These are phyloP conservation scores for Chaetura pelagica DNA, from an alignment of 2,113 vertebrate genomes.

Conservation along the genomic window DNA sequence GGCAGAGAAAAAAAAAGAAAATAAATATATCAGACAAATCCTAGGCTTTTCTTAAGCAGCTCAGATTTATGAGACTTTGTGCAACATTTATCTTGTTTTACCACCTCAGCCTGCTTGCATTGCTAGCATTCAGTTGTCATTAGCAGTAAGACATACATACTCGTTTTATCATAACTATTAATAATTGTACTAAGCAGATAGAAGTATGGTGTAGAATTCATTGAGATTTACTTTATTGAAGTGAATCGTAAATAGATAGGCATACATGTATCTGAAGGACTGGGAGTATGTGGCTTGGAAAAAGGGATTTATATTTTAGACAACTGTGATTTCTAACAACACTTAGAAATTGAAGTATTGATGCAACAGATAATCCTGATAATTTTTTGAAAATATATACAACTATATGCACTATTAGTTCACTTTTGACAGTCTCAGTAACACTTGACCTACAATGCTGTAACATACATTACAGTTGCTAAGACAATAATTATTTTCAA, in stretches of 20 bases:
- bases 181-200: conserved; percentile 49
- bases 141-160: conserved; percentile 53
- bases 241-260: neutral
- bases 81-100: conserved; percentile 40
- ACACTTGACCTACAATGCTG: neutral
- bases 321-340: rapidly evolving
- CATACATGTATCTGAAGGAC: neutral
- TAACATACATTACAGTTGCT: neutral
- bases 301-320: neutral
- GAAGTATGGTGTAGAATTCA: conserved; percentile 66
- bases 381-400: neutral
- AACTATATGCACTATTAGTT: neutral
- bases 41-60: conserved; percentile 28
- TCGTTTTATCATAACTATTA: conserved; percentile 58
- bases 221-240: neutral
- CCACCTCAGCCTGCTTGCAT: neutral
- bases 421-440: neutral
- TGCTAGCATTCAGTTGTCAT: conserved; percentile 60
- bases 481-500: neutral
- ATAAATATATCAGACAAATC: neutral
- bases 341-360: neutral
- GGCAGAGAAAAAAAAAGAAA: neutral
- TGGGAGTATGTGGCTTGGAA: neutral
- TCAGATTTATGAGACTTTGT: conserved; percentile 25
- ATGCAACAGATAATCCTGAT: neutral